Evolutionary conservation across 2,797 vertebrate species (phyloP), one percentile per base, ranked within the genome.

Genomic region (Acanthis flammea): DNA sequence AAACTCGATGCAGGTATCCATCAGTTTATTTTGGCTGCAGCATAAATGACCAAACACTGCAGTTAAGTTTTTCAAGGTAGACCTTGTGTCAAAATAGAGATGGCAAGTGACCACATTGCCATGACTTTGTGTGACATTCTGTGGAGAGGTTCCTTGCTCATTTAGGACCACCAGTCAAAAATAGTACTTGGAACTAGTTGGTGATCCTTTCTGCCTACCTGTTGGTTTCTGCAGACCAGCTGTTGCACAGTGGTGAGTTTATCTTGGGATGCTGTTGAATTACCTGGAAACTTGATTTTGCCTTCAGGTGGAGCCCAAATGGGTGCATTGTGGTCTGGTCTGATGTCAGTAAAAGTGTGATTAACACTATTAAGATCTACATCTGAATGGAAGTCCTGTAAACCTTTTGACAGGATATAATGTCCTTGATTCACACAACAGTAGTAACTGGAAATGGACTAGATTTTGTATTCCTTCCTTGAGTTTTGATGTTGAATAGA

Each of bases 241-340:
- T 10, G 19, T 37, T 84, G 30, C 0, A 0, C 6, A 11, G 37
- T 31, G 48, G 30, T 71, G 48, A 27, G 6, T 42, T 71, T 80
- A 35, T 19, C 22, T 67, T n/a, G 63, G 19, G n/a, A 11, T 92
- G 47, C 22, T 76, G 6, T 62, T 62, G 27, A 6, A 41, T 77
- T 70, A 76, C 31, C 19, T 86, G 58, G 39, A 65, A 70, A 25
- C 14, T 50, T 76, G 24, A 51, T 35, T 73, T 85, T 79, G 33
- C 23, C 30, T 73, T 91, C 19, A 63, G 17, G 27, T 47, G 27
- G 19, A 70, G 21, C 35, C 30, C 31, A 5, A 6, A 4, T n/a
- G 24, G 4, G 10, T 51, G 19, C 0, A 0, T 27, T 76, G 19
- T 0, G 3, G 11, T 65, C 63, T 42, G 42, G 24, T 88, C 22